Base-by-base conservation (phyloP, 2,888 invertebrate genomes). In the Patella depressa region DNA sequence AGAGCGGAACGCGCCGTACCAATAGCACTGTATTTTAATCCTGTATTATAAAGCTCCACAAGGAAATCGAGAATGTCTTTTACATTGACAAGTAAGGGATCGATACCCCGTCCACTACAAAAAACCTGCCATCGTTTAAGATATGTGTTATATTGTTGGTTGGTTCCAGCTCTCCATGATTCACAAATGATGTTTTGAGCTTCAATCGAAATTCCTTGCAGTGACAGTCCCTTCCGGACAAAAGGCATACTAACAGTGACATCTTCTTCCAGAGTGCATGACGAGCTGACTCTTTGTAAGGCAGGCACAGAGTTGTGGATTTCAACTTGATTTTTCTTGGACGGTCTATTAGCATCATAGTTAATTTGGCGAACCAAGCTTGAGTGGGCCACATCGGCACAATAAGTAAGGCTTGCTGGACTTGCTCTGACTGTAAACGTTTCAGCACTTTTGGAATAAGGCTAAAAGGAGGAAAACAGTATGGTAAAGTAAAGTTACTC, bases 381-480 rank as follows among this genome's bases (percentile, higher is more conserved):
- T 79, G 77, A 17, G 78, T 76, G 11, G 79, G 75, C 79, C 79
- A 81, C 9, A 54, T 53, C 15, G 81, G 76, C 17, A 74, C 74
- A n/a, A 79, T 69, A 53, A 80, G 17, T 11, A 81, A 4, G 45
- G 70, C 69, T 3, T 29, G 74, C 7, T 59, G 59, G 15, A 24
- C 77, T 55, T 69, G n/a, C 11, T 81, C 79, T 53, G 45, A 34
- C 19, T 57, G 17, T 3, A 78, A 69, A 24, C 79, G 77, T 65
- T 81, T 73, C 17, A 81, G 15, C 1, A 75, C 76, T 71, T 29
- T n/a, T 4, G 19, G 34, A 7, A 79, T 54, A 7, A 76, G 14
- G 54, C 72, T 72, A 65, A 76, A 78, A 76, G 78, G 79, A 57
- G 79, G 79, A 70, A 81, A 79, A 9, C 77, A 73, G 71, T 79